Conservation (phyloP, 2,113 vertebrate genomes). For the Natator depressus region DNA sequence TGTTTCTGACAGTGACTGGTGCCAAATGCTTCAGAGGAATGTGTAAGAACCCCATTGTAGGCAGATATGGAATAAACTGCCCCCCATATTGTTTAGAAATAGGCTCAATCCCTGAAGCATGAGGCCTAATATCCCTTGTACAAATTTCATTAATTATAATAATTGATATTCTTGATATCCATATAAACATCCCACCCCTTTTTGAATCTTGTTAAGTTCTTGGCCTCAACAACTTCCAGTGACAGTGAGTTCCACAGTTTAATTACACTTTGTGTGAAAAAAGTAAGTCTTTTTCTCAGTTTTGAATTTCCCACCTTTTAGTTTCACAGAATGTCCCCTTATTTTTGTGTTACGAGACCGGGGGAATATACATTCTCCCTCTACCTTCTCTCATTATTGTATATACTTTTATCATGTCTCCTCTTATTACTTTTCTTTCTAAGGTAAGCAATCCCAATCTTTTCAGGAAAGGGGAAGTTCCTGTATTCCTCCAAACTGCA, state of each 20-base stretch:
- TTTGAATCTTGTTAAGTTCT: neutral
- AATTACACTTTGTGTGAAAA: neutral
- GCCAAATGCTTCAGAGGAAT: neutral
- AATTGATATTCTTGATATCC: neutral
- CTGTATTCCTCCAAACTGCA: neutral
- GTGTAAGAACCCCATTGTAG: neutral
- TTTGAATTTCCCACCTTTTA: neutral
- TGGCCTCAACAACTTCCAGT: neutral
- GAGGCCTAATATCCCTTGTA: fast-evolving
- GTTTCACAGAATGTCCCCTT: neutral
- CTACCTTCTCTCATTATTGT: no score
- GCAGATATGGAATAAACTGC: neutral
- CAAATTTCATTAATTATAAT: neutral
- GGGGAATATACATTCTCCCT: neutral
- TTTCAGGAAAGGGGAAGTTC: neutral
- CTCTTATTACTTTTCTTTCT: neutral
- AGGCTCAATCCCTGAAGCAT: neutral
- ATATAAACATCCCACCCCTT: neutral
- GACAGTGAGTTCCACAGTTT: neutral
- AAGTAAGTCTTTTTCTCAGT: neutral
- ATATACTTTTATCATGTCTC: neutral
- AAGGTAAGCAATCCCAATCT: neutral
- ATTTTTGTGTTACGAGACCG: neutral
- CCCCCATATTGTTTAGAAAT: neutral
- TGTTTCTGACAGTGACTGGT: neutral